phyloP scores from a whole-genome alignment of 2,888 invertebrate genomes.

The Acholoe squamosa region DNA sequence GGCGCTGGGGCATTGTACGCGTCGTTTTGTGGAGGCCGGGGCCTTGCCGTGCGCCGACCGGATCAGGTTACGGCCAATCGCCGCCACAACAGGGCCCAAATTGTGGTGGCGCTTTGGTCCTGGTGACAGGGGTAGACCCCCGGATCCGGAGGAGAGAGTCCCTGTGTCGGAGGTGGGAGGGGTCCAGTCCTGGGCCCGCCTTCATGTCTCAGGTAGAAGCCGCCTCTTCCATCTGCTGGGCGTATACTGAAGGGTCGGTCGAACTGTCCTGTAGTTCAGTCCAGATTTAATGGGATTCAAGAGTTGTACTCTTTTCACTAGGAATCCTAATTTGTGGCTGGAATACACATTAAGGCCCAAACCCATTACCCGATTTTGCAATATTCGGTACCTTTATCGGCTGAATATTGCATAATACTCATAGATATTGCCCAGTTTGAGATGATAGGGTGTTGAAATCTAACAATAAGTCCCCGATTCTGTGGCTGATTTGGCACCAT shows the following conservation, averaged over 20 bases:
- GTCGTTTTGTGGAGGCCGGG: conserved; percentile 22
- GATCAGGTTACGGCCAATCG: conserved; percentile 50
- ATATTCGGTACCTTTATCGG: too few relatives aligned
- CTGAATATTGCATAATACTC: too few relatives aligned
- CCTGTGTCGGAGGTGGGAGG: conserved; percentile 28
- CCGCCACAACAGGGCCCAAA: conserved; percentile 27
- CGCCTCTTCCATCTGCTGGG: neutral
- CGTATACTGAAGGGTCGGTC: neutral
- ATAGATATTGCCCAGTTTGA: too few relatives aligned
- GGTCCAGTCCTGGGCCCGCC: neutral
- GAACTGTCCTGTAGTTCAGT: neutral
- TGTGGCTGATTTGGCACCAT: too few relatives aligned
- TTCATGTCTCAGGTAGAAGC: neutral
- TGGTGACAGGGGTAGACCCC: neutral
- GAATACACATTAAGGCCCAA: too few relatives aligned
- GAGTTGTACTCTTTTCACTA: too few relatives aligned
- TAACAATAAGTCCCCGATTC: too few relatives aligned
- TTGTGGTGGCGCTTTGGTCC: conserved; percentile 43
- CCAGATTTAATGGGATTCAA: neutral
- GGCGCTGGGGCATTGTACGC: conserved; percentile 55
- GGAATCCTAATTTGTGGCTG: too few relatives aligned
- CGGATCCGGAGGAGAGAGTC: conserved; percentile 17
- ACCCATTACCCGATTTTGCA: too few relatives aligned
- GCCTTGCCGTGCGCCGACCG: conserved; percentile 34
- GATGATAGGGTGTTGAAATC: too few relatives aligned